Evolutionary conservation across 2,888 invertebrate genomes (phyloP), one percentile per base, ranked within the genome.

Genomic region (Drosophila pseudotalamancana): DNA sequence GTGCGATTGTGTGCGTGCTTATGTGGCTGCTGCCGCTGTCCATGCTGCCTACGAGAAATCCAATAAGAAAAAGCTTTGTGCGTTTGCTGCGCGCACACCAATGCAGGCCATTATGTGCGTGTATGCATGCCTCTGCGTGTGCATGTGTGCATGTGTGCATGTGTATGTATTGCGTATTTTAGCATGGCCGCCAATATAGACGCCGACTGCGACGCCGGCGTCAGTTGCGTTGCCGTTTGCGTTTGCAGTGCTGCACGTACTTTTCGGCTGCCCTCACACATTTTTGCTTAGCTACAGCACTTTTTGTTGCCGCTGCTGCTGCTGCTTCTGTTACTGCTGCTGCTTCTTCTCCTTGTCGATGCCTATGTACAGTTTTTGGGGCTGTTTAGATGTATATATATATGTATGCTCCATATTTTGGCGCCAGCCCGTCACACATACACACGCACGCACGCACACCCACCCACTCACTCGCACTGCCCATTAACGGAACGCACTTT

Each of bases 31-130:
- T 62, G 68, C 59, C 31, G 68, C 50, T 72, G 79, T 60, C 50
- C 49, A 59, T 65, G 78, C 55, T 62, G 71, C 71, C 63, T 63
- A 68, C 54, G 59, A 62, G 76, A 73, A 81, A 81, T 76, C 76
- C 81, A 81, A 84, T 76, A 74, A 74, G 84, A 61, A 80, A 79
- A 65, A 84, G 80, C 68, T 81, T 77, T 55, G 69, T 71, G 72
- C 71, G 57, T 72, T 71, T 60, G 46, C 63, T 63, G 60, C 67
- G 84, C 81, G 42, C 86, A 83, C 83, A 83, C 83, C 78, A 83
- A 78, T 83, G 83, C 83, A 83, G 66, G 65, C 72, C 79, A 80
- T 80, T 86, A 83, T 76, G 70, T 84, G 84, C 81, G 77, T 76
- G 66, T 76, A 71, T 68, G 76, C 77, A 64, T 53, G 72, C 56